These are phyloP conservation scores for Cercocebus atys DNA, from an alignment of 2,113 vertebrate species.

Conservation along the genomic window DNA sequence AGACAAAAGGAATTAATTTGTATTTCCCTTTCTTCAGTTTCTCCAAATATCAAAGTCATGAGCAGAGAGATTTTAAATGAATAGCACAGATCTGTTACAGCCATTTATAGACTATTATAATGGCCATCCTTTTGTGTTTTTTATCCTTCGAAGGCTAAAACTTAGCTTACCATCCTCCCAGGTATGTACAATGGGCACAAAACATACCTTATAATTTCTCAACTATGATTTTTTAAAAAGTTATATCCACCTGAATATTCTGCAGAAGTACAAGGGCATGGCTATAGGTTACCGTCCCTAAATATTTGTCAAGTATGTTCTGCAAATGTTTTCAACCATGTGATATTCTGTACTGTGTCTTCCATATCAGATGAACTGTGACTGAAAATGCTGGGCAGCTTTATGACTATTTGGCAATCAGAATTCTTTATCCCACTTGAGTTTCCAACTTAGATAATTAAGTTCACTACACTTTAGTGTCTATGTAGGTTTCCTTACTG, in stretches of 20 bases:
- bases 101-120: not conserved
- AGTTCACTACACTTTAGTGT: conserved; percentile 79
- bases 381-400: conserved; percentile 77
- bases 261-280: not conserved
- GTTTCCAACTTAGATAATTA: conserved; percentile 82
- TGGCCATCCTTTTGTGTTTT: conserved; percentile 5
- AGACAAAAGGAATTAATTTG: not conserved
- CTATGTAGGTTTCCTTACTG: conserved; percentile 76
- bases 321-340: conserved; percentile 80
- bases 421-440: conserved; percentile 69
- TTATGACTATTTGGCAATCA: conserved; percentile 75
- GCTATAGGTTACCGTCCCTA: conserved; percentile 41
- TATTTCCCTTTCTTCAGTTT: not conserved
- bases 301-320: conserved; percentile 76
- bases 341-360: conserved; percentile 78
- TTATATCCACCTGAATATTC: not conserved
- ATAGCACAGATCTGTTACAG: not conserved
- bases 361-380: conserved; percentile 83
- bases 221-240: not conserved
- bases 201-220: conserved; percentile 44
- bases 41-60: not conserved
- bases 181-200: not conserved
- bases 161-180: not conserved
- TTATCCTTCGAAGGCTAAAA: conserved; percentile 54
- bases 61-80: conserved; percentile 10